Base-by-base conservation (phyloP, 2,888 invertebrate species). In the Drosophila stalkeri region DNA sequence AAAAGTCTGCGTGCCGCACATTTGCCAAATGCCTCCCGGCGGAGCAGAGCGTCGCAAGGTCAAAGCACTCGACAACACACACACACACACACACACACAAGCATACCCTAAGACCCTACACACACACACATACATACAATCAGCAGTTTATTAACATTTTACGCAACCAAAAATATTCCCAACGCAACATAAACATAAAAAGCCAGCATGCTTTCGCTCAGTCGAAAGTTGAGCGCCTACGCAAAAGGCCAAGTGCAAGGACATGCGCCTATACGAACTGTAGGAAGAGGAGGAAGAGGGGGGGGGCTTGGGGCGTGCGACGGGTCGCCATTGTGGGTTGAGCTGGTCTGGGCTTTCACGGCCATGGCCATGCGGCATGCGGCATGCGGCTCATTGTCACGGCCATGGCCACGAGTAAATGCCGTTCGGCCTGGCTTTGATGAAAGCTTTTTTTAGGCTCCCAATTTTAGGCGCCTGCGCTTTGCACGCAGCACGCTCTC, bases 191-290 rank as follows among this genome's bases (percentile, higher is more conserved):
- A 68, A 69, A 81, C 72, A 81, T 75, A 72, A 72, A 83, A 79
- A 70, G 57, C 57, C 41, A 41, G 41, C 55, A 41, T 11, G 55
- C 39, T 41, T 39, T 27, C 23, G 12, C 23, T 27, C 37, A 9
- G 39, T 39, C 37, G 60, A 46, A 39, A 62, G 62, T 44, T 23
- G 33, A 55, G 41, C 72, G 81, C 85, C 86, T 89, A 88, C 81
- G 80, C 80, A 82, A 59, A 51, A 82, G 89, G 86, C 86, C 90
- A 91, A 90, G 82, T 84, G 91, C 91, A 90, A 84, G 89, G 80
- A 77, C 86, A 87, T 41, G 46, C 63, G 63, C 67, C 64, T 67
- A 56, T 46, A 8, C 5, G 2, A 33, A 20, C 27, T 18, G 14
- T n/a, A 33, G n/a, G n/a, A n/a, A n/a, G n/a, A n/a, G n/a, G n/a